Conservation (phyloP, 2,113 vertebrate species). For the Gambusia affinis region DNA sequence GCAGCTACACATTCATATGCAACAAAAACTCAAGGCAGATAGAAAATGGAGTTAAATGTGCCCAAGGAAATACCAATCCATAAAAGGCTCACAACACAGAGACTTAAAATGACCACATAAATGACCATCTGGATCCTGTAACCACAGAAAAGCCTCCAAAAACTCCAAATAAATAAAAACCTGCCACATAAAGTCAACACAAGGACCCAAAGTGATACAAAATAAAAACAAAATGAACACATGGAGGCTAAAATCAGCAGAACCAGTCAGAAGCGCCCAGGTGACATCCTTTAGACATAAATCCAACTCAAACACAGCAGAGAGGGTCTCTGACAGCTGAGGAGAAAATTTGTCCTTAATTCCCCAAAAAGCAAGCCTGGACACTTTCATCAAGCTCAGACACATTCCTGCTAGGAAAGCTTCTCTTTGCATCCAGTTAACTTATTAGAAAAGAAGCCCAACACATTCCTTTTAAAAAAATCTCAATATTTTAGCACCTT, state of each 20-base stretch:
- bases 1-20: too few relatives aligned
- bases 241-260: not conserved
- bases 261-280: not conserved
- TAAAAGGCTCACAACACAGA: conserved; percentile 6
- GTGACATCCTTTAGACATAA: not conserved
- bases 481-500: not conserved
- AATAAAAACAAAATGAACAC: not conserved
- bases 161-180: not conserved
- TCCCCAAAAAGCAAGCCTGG: not conserved
- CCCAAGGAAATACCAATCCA: conserved; percentile 19
- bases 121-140: too few relatives aligned
- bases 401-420: not conserved
- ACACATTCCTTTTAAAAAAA: not conserved
- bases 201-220: too few relatives aligned
- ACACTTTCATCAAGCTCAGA: not conserved
- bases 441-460: not conserved
- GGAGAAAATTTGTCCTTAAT: not conserved
- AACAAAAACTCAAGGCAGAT: too few relatives aligned
- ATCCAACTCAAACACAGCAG: not conserved
- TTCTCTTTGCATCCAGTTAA: not conserved
- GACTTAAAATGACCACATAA: not conserved
- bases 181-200: not conserved
- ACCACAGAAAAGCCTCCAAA: not conserved
- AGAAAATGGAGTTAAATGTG: too few relatives aligned
- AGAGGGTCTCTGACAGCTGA: not conserved